A percentile compares a stretch with the other conserved stretches of the same genome.
Evolutionary conservation across 64 coral and sea anemone genomes (phyloP).

Genomic region (Pachyseris speciosa): DNA sequence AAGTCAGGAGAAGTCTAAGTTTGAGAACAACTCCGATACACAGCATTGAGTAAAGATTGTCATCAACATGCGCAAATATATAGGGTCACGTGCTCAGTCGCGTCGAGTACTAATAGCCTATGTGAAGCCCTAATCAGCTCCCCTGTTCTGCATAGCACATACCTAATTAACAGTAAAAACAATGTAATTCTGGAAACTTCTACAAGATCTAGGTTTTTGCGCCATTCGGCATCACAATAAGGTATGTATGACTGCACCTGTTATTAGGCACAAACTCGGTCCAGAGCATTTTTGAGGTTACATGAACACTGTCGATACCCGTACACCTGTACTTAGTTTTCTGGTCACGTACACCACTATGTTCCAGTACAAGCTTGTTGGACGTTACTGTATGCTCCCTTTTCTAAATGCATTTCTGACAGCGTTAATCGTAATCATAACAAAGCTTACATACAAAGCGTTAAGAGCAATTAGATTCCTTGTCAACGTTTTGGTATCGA

Average conservation of each 20-base stretch:
- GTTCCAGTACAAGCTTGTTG: not conserved
- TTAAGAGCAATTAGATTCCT: not conserved
- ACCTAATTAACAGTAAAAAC: not conserved
- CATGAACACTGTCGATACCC: not conserved
- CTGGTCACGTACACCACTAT: slow-evolving; percentile 23
- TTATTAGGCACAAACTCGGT: not conserved
- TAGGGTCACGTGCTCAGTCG: not conserved
- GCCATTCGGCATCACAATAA: not conserved
- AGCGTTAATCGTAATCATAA: not conserved
- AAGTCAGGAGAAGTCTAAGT: no score
- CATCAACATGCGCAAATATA: no score
- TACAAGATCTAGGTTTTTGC: not conserved
- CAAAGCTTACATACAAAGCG: not conserved
- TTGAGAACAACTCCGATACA: no score
- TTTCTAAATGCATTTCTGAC: not conserved
- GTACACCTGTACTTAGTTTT: not conserved
- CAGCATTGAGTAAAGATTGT: no score
- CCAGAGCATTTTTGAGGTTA: not conserved
- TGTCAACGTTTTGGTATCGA: not conserved
- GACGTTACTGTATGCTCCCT: no score
- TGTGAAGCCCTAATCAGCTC: not conserved
- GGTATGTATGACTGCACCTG: not conserved
- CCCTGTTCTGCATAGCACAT: not conserved
- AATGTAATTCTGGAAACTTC: not conserved
- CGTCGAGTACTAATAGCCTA: not conserved